Base-by-base conservation (phyloP, 2,797 vertebrate genomes). In the Ciconia nigra region DNA sequence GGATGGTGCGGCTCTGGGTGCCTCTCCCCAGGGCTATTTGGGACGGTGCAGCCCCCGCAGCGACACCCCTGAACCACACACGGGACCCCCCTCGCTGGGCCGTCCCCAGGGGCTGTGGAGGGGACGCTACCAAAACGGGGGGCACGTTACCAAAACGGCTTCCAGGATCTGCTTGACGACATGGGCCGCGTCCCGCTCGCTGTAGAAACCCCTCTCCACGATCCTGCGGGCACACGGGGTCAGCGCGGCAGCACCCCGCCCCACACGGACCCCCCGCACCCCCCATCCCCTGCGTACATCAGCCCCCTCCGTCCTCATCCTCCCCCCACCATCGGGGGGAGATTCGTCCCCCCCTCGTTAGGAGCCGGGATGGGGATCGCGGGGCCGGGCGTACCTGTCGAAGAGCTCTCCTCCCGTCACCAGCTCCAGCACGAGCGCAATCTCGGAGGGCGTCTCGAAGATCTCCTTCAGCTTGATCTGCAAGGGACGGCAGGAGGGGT, bases 381-480 rank as follows among this genome's bases (percentile, higher is more conserved):
- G 35, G 9, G 52, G 52, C 12, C 7, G 15, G 83, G 5, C 4
- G 0, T 83, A 99, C 99, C 99, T 99, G 98, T 99, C 99, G 15
- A 99, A 99, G 76, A 99, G 98, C 49, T 99, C 99, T 47, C 99
- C 99, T 63, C 99, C 99, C 0, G 99, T 99, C 95, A 99, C 99
- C 97, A 99, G 97, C 97, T 99, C 99, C 95, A 99, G 97, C 59
- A 99, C 97, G 37, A 99, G 98, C 13, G 97, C 97, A 33, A 99
- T 99, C 97, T 99, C 98, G 0, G 98, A 98, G 94, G 98, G 98
- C 0, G 99, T 99, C 97, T 99, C 99, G 42, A 99, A 99, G 91
- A 99, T 99, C 96, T 99, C 99, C 97, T 99, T 99, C 97, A 99
- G 98, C 91, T 99, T 99, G 96, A 99, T 99, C 99, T 99, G 97